Percentiles rank a stretch among this genome's conserved stretches.
Conservation (phyloP, 2,797 vertebrate species). For the Schizopygopsis malacanthus region DNA sequence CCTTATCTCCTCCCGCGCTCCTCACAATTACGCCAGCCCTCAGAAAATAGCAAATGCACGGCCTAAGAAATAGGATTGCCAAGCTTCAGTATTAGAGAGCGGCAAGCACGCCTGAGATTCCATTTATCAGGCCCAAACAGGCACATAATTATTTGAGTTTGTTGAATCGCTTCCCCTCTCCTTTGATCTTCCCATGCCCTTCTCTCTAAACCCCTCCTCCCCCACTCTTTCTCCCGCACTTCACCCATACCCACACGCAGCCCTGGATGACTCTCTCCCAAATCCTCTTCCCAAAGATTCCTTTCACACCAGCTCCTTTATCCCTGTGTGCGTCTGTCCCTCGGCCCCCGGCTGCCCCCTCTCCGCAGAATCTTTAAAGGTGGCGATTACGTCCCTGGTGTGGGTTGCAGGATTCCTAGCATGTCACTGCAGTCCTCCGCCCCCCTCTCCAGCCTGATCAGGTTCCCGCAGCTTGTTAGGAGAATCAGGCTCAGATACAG, state of each 20-base stretch:
- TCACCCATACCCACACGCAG: constrained; percentile 36
- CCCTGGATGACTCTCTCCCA: constrained; percentile 22
- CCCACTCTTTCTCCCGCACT: constrained; percentile 48
- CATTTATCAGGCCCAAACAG: constrained; percentile 70
- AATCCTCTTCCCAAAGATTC: constrained; percentile 46
- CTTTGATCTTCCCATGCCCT: constrained; percentile 70
- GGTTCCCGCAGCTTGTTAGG: constrained; percentile 47
- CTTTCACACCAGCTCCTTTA: constrained; percentile 27
- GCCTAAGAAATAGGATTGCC: constrained; percentile 61
- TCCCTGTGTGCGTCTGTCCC: constrained; percentile 17
- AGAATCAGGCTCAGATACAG: constrained; percentile 39
- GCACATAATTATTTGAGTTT: constrained; percentile 69
- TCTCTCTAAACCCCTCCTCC: constrained; percentile 61
- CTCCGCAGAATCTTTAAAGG: constrained; percentile 60
- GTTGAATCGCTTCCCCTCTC: constrained; percentile 62
- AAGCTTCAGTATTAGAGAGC: constrained; percentile 50
- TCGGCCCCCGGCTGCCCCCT: neutral
- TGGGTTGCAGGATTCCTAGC: constrained; percentile 70
- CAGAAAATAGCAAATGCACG: constrained; percentile 48
- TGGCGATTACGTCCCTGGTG: constrained; percentile 63
- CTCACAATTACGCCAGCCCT: constrained; percentile 9
- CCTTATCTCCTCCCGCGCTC: constrained; percentile 24
- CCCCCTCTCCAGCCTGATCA: constrained; percentile 45
- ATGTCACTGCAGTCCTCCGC: constrained; percentile 60
- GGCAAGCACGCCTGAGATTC: constrained; percentile 56